Conservation (phyloP, 2,888 invertebrate species). For the Cephalotes varians region DNA sequence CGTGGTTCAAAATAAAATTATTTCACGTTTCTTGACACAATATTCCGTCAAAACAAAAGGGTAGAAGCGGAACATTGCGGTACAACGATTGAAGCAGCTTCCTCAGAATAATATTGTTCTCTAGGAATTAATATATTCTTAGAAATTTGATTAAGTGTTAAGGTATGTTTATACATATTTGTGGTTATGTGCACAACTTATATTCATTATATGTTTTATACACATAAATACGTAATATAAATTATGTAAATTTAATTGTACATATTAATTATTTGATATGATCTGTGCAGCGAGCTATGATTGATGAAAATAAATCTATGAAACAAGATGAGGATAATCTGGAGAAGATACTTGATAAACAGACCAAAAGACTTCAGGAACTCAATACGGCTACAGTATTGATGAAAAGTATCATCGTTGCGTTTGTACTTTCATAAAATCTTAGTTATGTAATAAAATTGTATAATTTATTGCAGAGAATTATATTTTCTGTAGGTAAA, state of each 20-base stretch:
- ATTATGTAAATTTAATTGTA: not conserved
- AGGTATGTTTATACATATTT: not conserved
- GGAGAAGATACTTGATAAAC: constrained; percentile 69
- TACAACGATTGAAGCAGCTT: not conserved
- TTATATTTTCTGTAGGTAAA: constrained; percentile 69
- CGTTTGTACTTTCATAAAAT: not conserved
- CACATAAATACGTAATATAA: not conserved
- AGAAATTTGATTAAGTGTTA: not conserved
- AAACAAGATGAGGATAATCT: constrained; percentile 42
- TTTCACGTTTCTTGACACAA: not conserved
- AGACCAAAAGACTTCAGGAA: constrained; percentile 65
- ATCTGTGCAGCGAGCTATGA: not conserved
- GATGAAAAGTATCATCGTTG: constrained; percentile 67
- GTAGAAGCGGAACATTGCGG: not conserved
- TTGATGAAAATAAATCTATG: not conserved
- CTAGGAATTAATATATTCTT: not conserved
- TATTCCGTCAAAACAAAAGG: not conserved
- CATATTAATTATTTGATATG: not conserved
- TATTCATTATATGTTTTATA: not conserved
- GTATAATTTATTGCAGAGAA: no score
- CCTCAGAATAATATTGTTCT: not conserved
- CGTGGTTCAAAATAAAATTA: not conserved
- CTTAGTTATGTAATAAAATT: no score
- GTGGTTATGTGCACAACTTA: not conserved
- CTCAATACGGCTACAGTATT: constrained; percentile 72